A percentile compares a stretch with the other conserved stretches of the same genome.
Evolutionary conservation across 1,140 invertebrate species (phyloP).

Genomic region (Thrips palmi): DNA sequence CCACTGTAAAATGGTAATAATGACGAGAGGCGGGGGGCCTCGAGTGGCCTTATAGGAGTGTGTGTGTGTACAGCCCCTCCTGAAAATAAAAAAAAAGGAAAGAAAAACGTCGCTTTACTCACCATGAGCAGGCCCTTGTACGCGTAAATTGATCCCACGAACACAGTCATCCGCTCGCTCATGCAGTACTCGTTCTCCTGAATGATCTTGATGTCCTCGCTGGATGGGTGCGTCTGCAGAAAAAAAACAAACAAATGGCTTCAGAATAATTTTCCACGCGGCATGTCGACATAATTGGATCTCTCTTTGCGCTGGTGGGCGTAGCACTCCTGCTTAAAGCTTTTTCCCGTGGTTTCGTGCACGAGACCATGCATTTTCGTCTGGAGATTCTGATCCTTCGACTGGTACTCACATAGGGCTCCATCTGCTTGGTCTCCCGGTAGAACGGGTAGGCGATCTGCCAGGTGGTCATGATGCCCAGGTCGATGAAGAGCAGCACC

Average conservation of each 20-base stretch:
- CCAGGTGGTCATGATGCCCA: constrained; percentile 93
- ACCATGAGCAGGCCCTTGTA: constrained; percentile 97
- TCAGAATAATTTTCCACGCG: not conserved
- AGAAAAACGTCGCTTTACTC: constrained; percentile 19
- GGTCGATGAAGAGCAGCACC: constrained; percentile 72
- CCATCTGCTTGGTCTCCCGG: constrained; percentile 71
- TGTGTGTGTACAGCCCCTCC: too few relatives aligned
- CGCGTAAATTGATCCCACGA: constrained; percentile 85
- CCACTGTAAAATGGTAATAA: too few relatives aligned
- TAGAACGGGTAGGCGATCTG: constrained; percentile 93
- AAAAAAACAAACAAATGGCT: constrained; percentile 10
- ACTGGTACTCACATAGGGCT: constrained; percentile 68
- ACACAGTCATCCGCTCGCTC: constrained; percentile 85
- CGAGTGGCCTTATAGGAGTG: too few relatives aligned
- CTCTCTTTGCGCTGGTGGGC: too few relatives aligned
- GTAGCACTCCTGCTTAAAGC: not conserved
- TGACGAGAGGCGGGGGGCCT: too few relatives aligned
- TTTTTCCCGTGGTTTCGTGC: too few relatives aligned
- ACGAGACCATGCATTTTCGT: too few relatives aligned
- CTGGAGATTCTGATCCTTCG: too few relatives aligned
- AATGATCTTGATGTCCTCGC: constrained; percentile 77
- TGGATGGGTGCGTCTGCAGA: constrained; percentile 59
- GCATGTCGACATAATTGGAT: too few relatives aligned
- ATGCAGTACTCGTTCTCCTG: constrained; percentile 94
- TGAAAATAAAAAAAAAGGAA: not conserved